These are phyloP conservation scores for Ameiurus melas DNA, from an alignment of 2,113 vertebrate genomes.

Conservation along the genomic window DNA sequence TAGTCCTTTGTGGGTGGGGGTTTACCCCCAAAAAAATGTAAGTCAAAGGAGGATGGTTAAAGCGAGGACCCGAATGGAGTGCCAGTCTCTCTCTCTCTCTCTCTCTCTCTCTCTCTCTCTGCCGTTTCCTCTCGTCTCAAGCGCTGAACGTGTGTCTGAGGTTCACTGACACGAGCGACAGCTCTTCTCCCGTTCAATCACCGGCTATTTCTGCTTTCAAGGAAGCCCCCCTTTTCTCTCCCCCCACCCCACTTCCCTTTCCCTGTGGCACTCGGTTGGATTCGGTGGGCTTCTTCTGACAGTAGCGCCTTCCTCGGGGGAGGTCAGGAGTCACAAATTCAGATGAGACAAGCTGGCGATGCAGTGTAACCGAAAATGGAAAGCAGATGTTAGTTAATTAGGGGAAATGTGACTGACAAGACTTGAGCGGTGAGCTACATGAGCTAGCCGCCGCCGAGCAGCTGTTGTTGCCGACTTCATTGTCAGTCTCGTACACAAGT, in stretches of 20 bases:
- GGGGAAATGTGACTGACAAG: constrained; percentile 99
- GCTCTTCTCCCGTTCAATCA: constrained; percentile 50
- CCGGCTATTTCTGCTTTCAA: constrained; percentile 54
- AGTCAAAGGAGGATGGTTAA: constrained; percentile 58
- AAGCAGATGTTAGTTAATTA: constrained; percentile 99
- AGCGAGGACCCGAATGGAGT: constrained; percentile 44
- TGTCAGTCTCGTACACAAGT: constrained; percentile 92
- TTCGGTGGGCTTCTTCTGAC: constrained; percentile 76
- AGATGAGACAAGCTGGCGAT: constrained; percentile 93
- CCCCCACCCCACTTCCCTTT: constrained; percentile 15
- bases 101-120: not conserved
- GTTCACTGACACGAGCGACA: constrained; percentile 51
- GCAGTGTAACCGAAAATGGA: constrained; percentile 93
- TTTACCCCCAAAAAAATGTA: constrained; percentile 3
- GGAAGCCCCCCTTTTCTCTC: constrained; percentile 41
- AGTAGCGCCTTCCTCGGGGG: constrained; percentile 88
- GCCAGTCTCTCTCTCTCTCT: constrained; percentile 41
- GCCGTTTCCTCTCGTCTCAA: constrained; percentile 20
- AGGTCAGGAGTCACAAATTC: constrained; percentile 94
- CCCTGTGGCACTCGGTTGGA: constrained; percentile 61
- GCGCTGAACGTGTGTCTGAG: constrained; percentile 55
- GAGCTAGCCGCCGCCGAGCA: constrained; percentile 88
- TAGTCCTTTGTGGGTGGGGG: constrained; percentile 51
- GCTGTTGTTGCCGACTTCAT: constrained; percentile 89
- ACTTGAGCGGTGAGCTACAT: constrained; percentile 87